Conservation (phyloP, 2,888 invertebrate genomes). For the Andrena flavipes region DNA sequence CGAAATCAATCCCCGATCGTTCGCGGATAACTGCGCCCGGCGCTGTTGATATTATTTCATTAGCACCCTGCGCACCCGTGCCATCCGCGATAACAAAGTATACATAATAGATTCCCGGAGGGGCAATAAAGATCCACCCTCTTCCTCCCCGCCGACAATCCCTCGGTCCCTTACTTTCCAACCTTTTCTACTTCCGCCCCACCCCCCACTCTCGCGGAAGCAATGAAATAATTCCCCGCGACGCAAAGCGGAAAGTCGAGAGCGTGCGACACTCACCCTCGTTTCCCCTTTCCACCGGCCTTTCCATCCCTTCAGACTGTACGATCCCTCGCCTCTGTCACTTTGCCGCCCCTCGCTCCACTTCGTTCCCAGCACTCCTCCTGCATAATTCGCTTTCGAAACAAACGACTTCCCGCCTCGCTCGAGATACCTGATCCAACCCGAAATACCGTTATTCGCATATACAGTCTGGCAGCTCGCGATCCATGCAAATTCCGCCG, state of each 20-base stretch:
- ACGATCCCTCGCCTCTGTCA: slow-evolving; percentile 30
- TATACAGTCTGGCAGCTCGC: not conserved
- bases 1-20: too few relatives aligned
- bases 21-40: not conserved
- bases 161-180: slow-evolving; percentile 15
- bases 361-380: not conserved
- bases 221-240: slow-evolving; percentile 64
- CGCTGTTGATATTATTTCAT: too few relatives aligned
- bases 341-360: not conserved
- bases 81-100: slow-evolving; percentile 41
- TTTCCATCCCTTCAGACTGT: not conserved
- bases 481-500: not conserved
- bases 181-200: slow-evolving; percentile 42
- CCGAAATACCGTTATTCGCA: not conserved
- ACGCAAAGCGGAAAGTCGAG: slow-evolving; percentile 48
- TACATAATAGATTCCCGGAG: slow-evolving; percentile 34
- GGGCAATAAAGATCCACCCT: slow-evolving; percentile 60
- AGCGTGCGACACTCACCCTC: slow-evolving; percentile 48
- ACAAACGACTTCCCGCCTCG: slow-evolving; percentile 20
- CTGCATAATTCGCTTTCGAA: slow-evolving; percentile 39
- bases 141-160: slow-evolving; percentile 11
- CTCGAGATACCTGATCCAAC: slow-evolving; percentile 10
- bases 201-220: not conserved
- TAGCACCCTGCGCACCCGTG: slow-evolving; percentile 27
- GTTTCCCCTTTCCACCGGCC: slow-evolving; percentile 10